These are phyloP conservation scores for Henricia sp. DNA, from an alignment of 53 echinoderm and acorn worm genomes.

Conservation along the genomic window DNA sequence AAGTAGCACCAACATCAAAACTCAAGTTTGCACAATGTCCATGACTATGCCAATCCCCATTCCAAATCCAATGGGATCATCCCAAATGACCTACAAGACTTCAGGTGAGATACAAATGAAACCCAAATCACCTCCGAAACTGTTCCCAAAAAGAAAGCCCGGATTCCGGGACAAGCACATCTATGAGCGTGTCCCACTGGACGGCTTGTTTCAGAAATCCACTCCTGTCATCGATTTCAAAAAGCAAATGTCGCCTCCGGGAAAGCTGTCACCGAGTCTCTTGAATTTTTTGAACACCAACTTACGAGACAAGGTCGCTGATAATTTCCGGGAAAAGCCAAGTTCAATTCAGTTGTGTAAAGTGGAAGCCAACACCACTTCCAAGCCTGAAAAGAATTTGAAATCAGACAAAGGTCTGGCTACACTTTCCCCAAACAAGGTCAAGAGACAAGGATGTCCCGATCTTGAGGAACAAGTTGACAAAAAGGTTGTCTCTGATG, in stretches of 20 bases:
- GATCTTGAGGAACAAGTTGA: conserved; percentile 11
- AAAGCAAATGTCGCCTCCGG: conserved; percentile 1
- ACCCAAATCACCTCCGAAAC: conserved; percentile 25
- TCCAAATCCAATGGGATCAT: conserved; percentile 15
- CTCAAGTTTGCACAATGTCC: conserved; percentile 7
- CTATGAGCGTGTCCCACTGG: conserved; percentile 41
- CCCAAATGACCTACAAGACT: conserved; percentile 10
- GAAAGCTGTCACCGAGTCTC: conserved; percentile 14
- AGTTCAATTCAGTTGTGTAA: background rate
- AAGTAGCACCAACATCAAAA: background rate
- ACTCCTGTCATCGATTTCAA: conserved; percentile 16
- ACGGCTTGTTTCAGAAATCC: conserved; percentile 11
- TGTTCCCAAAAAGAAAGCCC: conserved; percentile 36
- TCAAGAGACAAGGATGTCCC: conserved; percentile 34
- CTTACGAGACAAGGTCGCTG: background rate
- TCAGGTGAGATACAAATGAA: conserved; percentile 10
- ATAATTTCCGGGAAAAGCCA: background rate
- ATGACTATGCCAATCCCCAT: conserved; percentile 16
- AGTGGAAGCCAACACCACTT: background rate
- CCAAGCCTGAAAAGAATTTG: background rate
- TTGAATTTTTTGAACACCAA: background rate
- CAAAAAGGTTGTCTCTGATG: background rate
- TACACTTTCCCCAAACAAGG: background rate
- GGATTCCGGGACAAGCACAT: conserved; percentile 5
- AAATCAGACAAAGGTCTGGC: conserved; percentile 5